Base-by-base conservation (phyloP, 2,888 invertebrate genomes). In the Euplexia lucipara region DNA sequence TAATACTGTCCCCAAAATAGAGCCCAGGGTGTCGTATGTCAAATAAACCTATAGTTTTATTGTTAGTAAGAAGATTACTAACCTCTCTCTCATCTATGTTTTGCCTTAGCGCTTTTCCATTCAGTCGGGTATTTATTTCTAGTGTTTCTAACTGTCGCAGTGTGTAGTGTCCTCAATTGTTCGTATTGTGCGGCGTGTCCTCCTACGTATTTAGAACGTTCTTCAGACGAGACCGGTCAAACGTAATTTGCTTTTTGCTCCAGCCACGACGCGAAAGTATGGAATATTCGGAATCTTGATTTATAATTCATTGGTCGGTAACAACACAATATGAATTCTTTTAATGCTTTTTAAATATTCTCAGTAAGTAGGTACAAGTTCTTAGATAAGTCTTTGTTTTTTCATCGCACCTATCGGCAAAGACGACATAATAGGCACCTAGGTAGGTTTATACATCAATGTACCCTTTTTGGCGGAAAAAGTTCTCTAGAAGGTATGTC, bases 181-280 rank as follows among this genome's bases (percentile, higher is more conserved):
- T 56, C 16, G 47, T 64, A 58, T 44, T 59, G 52, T 74, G 26
- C 37, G 45, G 22, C 44, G 26, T 48, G 60, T 75, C 56, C 48
- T 53, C 52, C 56, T 65, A 57, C 70, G 61, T 62, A 75, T 62
- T 59, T 63, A 60, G 59, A 65, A 51, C 57, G 64, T 65, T 72
- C 56, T 59, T 68, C 51, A 65, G 65, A 62, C 48, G 47, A 47
- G 48, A 57, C 41, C 53, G 68, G 47, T 60, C 59, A 68, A 59
- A 51, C 35, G 22, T n/a, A 66, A 65, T 70, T 60, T 52, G 48
- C 30, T 68, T 69, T 74, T 65, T 72, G 77, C 48, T 49, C 18
- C 20, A 49, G 49, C n/a, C n/a, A n/a, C 5, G 63, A 32, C 30
- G 45, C 22, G 9, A 34, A 56, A 22, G 35, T 47, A 22, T 42